A percentile compares a stretch with the other conserved stretches of the same genome.
Conservation (phyloP, 1,140 invertebrate species). For the Papilio aristodemus region DNA sequence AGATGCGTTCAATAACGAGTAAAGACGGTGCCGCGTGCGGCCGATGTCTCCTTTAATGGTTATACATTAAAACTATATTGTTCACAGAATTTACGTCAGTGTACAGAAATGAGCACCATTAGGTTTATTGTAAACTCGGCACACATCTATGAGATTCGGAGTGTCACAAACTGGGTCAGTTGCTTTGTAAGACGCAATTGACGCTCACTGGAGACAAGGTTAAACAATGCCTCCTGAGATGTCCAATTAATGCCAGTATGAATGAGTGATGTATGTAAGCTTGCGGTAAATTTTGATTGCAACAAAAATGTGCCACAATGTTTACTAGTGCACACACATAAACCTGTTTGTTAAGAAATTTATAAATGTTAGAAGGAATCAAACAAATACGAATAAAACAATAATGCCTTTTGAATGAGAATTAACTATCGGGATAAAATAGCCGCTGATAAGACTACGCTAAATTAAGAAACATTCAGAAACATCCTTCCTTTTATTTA, state of each 20-base stretch:
- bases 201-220: slow-evolving; percentile 42
- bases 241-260: slow-evolving; percentile 43
- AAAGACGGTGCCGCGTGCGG: slow-evolving; percentile 34
- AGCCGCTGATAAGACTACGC: too few species aligned
- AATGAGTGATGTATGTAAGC: slow-evolving; percentile 34
- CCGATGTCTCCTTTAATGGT: slow-evolving; percentile 36
- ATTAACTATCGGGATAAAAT: too few species aligned
- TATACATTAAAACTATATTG: slow-evolving; percentile 38
- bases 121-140: slow-evolving; percentile 56
- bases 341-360: background rate
- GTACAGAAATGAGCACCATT: slow-evolving; percentile 39
- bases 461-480: too few species aligned
- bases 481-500: too few species aligned
- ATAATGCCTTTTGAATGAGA: too few species aligned
- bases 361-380: background rate
- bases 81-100: slow-evolving; percentile 19
- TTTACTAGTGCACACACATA: background rate
- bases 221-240: slow-evolving; percentile 46
- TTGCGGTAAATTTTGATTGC: slow-evolving; percentile 33
- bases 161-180: slow-evolving; percentile 71
- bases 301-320: slow-evolving; percentile 1
- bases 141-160: slow-evolving; percentile 65
- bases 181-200: slow-evolving; percentile 62
- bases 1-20: slow-evolving; percentile 31
- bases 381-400: background rate